phyloP scores from a whole-genome alignment of 2,888 invertebrate genomes.

The Netelia melanura region DNA sequence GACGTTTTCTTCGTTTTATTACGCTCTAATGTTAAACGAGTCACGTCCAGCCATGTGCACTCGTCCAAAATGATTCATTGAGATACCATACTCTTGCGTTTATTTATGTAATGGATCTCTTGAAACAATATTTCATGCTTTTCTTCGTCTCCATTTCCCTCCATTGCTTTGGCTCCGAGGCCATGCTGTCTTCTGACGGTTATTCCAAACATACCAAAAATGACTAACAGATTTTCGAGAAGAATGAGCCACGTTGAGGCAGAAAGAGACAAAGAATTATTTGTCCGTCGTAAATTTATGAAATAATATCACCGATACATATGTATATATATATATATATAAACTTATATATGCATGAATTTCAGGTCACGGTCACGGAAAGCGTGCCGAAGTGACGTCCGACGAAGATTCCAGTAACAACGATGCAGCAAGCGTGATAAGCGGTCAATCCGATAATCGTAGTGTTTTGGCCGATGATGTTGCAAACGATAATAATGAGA shows the following conservation, averaged over 20 bases:
- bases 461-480: slow-evolving; percentile 87
- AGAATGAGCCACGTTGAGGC: slow-evolving; percentile 66
- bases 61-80: slow-evolving; percentile 23
- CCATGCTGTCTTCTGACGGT: slow-evolving; percentile 12
- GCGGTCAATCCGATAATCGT: slow-evolving; percentile 91
- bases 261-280: slow-evolving; percentile 14
- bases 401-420: slow-evolving; percentile 91
- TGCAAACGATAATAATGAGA: slow-evolving; percentile 84
- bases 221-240: background rate
- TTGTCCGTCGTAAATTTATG: too few relatives aligned
- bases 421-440: slow-evolving; percentile 93
- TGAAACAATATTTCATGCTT: slow-evolving; percentile 74
- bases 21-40: background rate
- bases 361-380: slow-evolving; percentile 80
- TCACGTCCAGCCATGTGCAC: background rate
- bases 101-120: slow-evolving; percentile 15
- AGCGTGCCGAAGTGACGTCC: slow-evolving; percentile 88
- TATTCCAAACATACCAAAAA: background rate
- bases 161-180: slow-evolving; percentile 3
- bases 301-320: too few relatives aligned
- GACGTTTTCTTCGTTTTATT: background rate
- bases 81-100: slow-evolving; percentile 30
- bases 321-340: slow-evolving; percentile 14
- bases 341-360: slow-evolving; percentile 19
- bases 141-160: background rate